Evolutionary conservation across 1,140 invertebrate species (phyloP).

Genomic region (Cotesia vestalis): DNA sequence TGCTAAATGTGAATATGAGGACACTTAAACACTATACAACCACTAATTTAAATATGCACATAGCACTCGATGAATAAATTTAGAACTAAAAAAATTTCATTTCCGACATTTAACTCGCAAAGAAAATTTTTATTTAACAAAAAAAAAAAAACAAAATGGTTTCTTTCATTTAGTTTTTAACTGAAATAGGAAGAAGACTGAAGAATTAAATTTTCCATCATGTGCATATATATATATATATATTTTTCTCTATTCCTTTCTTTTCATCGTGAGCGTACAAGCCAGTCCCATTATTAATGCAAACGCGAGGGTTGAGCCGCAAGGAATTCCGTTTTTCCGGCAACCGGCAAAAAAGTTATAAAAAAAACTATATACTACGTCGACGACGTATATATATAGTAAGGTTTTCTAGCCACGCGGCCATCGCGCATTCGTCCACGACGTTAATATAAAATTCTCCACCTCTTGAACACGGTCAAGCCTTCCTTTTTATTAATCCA

Average conservation of each 20-base stretch:
- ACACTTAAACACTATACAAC: too few relatives aligned
- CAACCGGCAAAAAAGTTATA: conserved; percentile 8
- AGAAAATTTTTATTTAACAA: too few relatives aligned
- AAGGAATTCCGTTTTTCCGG: conserved; percentile 25
- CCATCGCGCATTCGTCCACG: conserved; percentile 32
- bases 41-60: too few relatives aligned
- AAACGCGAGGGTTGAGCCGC: conserved; percentile 23
- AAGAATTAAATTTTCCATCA: too few relatives aligned
- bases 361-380: too few relatives aligned
- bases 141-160: too few relatives aligned
- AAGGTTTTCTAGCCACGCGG: conserved; percentile 20
- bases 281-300: conserved; percentile 30
- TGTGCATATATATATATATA: conserved; percentile 6
- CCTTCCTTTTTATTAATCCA: conserved; percentile 8
- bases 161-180: too few relatives aligned
- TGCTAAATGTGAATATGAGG: background rate
- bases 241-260: conserved; percentile 7
- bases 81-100: conserved; percentile 4
- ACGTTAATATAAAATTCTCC: conserved; percentile 7
- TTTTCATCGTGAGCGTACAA: conserved; percentile 10
- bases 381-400: background rate
- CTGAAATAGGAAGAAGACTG: too few relatives aligned
- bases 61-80: background rate
- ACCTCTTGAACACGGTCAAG: conserved; percentile 19
- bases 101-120: background rate